Percentiles rank a stretch among this genome's conserved stretches.
phyloP scores from a whole-genome alignment of 2,888 invertebrate genomes.

The Parthenolecanium corni region DNA sequence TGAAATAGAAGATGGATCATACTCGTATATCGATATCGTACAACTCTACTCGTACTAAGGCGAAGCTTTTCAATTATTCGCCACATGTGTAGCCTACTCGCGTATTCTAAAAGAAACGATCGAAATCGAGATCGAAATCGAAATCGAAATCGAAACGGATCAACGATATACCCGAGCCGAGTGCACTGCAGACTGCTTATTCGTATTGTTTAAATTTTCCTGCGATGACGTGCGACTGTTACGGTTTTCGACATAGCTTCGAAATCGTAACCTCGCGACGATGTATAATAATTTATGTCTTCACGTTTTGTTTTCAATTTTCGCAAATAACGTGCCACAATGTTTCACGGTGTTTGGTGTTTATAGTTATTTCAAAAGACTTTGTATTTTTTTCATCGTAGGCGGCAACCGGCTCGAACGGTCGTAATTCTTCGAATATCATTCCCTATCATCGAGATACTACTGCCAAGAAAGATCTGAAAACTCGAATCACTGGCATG shows the following conservation, averaged over 20 bases:
- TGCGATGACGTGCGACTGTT: background rate
- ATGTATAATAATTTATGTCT: too few species aligned
- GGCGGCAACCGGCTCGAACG: constrained; percentile 52
- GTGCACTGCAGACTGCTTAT: background rate
- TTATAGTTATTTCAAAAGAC: too few species aligned
- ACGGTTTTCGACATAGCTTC: background rate
- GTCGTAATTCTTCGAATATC: constrained; percentile 48
- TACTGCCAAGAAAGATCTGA: constrained; percentile 57
- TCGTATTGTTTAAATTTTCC: background rate
- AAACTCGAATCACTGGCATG: constrained; percentile 69
- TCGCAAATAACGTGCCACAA: background rate
- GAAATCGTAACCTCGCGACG: background rate
- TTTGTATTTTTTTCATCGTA: constrained; percentile 25
- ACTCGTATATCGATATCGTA: too few species aligned
- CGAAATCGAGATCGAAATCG: too few species aligned
- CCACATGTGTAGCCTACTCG: too few species aligned
- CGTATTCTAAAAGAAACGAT: too few species aligned
- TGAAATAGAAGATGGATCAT: too few species aligned
- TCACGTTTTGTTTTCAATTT: background rate
- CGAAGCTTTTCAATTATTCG: too few species aligned
- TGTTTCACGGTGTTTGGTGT: background rate
- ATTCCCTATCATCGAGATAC: constrained; percentile 43
- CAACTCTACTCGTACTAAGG: too few species aligned
- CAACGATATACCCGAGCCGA: background rate
- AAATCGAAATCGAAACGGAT: too few species aligned